These are phyloP conservation scores for Perithous albicinctus DNA, from an alignment of 2,888 invertebrate genomes.

Conservation along the genomic window DNA sequence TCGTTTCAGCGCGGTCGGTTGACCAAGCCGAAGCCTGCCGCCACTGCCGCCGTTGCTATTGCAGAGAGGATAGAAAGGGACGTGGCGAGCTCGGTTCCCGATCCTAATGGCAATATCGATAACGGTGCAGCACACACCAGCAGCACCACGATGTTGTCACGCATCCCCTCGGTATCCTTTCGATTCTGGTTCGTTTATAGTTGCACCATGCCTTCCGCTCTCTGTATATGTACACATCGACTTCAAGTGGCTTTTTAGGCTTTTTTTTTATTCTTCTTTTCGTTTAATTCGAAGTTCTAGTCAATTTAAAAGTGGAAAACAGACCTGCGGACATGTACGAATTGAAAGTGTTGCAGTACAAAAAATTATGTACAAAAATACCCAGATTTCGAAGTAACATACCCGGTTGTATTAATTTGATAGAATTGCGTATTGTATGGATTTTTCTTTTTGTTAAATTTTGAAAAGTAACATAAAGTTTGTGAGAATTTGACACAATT, in stretches of 20 bases:
- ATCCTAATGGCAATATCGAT: conserved; percentile 60
- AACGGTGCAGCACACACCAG: conserved; percentile 39
- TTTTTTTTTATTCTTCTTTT: too few species aligned
- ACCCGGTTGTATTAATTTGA: too few species aligned
- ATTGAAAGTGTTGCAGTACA: too few species aligned
- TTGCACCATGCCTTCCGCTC: not conserved
- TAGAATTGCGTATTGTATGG: too few species aligned
- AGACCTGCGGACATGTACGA: too few species aligned
- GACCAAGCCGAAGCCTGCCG: conserved; percentile 42
- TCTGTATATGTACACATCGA: not conserved
- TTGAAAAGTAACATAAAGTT: too few species aligned
- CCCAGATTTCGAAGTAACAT: too few species aligned
- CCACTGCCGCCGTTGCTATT: not conserved
- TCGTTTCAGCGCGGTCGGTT: conserved; percentile 59
- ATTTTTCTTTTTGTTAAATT: too few species aligned
- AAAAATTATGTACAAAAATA: too few species aligned
- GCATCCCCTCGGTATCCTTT: conserved; percentile 47
- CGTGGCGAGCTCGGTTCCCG: conserved; percentile 35
- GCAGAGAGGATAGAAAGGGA: conserved; percentile 10
- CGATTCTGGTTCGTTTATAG: conserved; percentile 53
- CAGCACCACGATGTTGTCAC: conserved; percentile 49
- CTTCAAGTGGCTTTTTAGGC: not conserved
- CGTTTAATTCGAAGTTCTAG: too few species aligned
- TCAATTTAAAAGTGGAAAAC: too few species aligned
- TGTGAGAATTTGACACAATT: too few species aligned